phyloP scores from a whole-genome alignment of 2,797 vertebrate genomes.

The Furcifer pardalis region DNA sequence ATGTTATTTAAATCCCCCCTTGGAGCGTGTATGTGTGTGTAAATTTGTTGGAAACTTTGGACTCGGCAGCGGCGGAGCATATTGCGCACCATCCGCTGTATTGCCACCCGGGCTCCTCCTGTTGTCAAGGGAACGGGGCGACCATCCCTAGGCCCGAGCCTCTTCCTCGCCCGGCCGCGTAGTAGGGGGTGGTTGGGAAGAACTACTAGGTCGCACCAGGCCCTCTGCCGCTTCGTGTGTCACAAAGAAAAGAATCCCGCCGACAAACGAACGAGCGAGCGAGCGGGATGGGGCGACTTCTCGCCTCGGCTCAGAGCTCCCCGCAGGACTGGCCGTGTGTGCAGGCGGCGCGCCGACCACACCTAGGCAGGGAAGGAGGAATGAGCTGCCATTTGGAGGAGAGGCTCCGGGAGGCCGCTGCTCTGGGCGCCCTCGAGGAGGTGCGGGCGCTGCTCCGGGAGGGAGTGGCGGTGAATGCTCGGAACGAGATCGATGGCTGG shows the following conservation, averaged over 20 bases:
- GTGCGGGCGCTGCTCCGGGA: slow-evolving; percentile 87
- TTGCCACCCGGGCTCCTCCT: not conserved
- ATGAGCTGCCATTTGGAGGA: slow-evolving; percentile 89
- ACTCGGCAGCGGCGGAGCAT: no score
- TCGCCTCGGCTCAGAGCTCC: not conserved
- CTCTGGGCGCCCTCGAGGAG: slow-evolving; percentile 89
- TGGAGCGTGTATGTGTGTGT: no score
- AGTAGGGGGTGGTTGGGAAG: no score
- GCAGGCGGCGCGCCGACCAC: not conserved
- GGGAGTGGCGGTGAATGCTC: slow-evolving; percentile 89
- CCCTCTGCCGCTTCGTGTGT: slow-evolving; percentile 32
- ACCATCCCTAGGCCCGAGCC: not conserved
- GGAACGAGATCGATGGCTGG: slow-evolving; percentile 95
- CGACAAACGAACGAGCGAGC: not conserved
- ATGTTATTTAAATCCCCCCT: no score
- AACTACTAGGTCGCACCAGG: no score
- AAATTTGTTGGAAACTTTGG: no score
- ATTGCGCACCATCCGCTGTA: no score
- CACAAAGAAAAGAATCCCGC: slow-evolving; percentile 57
- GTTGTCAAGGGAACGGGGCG: slow-evolving; percentile 1
- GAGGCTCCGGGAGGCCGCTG: slow-evolving; percentile 92
- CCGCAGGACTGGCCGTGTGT: no score
- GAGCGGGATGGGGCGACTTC: not conserved
- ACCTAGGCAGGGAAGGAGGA: slow-evolving; percentile 44
- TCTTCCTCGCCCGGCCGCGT: no score